Conservation (phyloP, 2,888 invertebrate species). For the Baronia brevicornis region DNA sequence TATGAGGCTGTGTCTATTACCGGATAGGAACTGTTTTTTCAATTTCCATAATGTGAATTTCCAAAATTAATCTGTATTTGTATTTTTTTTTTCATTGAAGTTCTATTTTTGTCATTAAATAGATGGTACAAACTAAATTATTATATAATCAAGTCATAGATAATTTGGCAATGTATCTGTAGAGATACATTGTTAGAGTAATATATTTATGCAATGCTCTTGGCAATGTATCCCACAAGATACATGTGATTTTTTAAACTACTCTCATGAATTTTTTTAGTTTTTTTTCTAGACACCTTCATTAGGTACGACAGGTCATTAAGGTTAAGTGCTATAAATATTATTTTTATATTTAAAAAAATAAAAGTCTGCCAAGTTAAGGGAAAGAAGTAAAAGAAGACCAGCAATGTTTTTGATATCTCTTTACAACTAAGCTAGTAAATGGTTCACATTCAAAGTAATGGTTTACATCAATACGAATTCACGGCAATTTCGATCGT, state of each 20-base stretch:
- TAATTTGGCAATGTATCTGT: constrained; percentile 14
- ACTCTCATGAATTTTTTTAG: too few species aligned
- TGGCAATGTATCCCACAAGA: constrained; percentile 15
- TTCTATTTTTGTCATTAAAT: constrained; percentile 8
- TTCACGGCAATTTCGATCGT: too few species aligned
- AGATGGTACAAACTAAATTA: constrained; percentile 11
- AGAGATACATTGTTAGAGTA: constrained; percentile 15
- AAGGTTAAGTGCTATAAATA: too few species aligned
- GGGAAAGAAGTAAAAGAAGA: too few species aligned
- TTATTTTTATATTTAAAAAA: too few species aligned
- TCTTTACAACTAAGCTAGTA: too few species aligned
- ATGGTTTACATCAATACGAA: too few species aligned
- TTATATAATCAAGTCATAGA: constrained; percentile 14
- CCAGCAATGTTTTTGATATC: too few species aligned
- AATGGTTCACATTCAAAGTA: too few species aligned
- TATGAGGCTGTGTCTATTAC: constrained; percentile 17
- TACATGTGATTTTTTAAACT: constrained; percentile 12
- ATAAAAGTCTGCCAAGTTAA: too few species aligned
- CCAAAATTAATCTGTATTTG: constrained; percentile 9
- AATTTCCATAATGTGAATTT: constrained; percentile 10
- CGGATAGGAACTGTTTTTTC: constrained; percentile 17
- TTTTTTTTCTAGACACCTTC: too few species aligned
- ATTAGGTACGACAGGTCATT: too few species aligned
- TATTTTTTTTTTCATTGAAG: constrained; percentile 11
- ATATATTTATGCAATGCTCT: constrained; percentile 12